Evolutionary conservation across 1,140 invertebrate species (phyloP).

Genomic region (Mylabris phalerata): DNA sequence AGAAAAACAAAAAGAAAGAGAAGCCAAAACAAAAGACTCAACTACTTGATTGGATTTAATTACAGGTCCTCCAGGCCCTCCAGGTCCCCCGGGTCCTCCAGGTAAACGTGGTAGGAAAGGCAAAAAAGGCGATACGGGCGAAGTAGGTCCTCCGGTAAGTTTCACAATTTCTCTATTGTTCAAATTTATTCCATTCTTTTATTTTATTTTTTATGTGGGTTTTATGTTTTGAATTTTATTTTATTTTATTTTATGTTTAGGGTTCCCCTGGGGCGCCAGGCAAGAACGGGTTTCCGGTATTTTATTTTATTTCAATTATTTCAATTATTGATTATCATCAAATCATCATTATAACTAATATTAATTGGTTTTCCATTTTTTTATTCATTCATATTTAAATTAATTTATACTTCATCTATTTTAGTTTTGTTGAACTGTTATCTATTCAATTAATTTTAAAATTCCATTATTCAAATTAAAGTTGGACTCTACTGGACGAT

Average conservation of each 20-base stretch:
- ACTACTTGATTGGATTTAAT: constrained; percentile 1
- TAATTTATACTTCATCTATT: neutral
- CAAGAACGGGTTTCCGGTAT: constrained; percentile 87
- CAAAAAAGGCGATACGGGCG: constrained; percentile 79
- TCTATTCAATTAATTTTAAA: too few species aligned
- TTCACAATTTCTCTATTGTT: neutral
- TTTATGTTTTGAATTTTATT: constrained; percentile 22
- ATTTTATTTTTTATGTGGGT: constrained; percentile 28
- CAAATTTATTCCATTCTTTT: neutral
- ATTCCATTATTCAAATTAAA: too few species aligned
- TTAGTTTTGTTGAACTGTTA: neutral
- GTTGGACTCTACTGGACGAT: too few species aligned
- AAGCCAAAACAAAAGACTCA: too few species aligned
- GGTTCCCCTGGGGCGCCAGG: constrained; percentile 69
- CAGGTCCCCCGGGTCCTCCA: constrained; percentile 61
- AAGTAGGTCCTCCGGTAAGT: constrained; percentile 67
- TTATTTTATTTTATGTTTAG: constrained; percentile 47
- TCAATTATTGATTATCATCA: constrained; percentile 16
- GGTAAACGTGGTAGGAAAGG: constrained; percentile 83
- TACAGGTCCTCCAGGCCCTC: constrained; percentile 54
- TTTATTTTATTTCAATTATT: constrained; percentile 47
- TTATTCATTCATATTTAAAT: neutral
- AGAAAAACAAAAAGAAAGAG: too few species aligned
- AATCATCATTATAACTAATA: constrained; percentile 16
- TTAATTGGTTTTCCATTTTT: constrained; percentile 22